phyloP scores from a whole-genome alignment of 2,113 vertebrate species.

The Lasiurus borealis region DNA sequence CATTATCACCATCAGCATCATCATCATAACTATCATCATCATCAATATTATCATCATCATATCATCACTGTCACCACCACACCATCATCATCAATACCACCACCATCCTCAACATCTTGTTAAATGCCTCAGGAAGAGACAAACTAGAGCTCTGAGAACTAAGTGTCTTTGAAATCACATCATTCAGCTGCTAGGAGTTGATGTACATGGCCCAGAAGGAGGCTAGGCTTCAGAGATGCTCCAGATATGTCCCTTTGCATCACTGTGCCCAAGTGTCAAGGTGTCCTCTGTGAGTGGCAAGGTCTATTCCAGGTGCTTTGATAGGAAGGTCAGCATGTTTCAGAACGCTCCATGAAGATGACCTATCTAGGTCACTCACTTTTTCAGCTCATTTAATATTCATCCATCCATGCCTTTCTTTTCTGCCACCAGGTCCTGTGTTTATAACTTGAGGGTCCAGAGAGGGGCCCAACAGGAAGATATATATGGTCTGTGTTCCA shows the following conservation, averaged over 20 bases:
- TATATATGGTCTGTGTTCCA: fast-evolving
- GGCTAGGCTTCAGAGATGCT: fast-evolving
- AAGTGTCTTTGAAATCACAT: too few species aligned
- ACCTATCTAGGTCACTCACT: not conserved
- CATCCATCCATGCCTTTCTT: not conserved
- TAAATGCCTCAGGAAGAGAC: not conserved
- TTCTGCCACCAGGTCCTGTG: not conserved
- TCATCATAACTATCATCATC: fast-evolving
- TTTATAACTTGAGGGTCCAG: not conserved
- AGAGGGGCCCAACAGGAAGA: too few species aligned
- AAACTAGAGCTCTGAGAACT: not conserved
- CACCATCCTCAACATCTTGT: not conserved
- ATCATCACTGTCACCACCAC: fast-evolving
- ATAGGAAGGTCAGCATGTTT: not conserved
- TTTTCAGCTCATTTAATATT: not conserved
- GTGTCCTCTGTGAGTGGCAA: fast-evolving
- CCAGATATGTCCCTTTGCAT: fast-evolving
- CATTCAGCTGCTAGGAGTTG: not conserved
- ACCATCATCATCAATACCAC: not conserved
- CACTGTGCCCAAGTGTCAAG: not conserved
- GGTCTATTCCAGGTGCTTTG: not conserved
- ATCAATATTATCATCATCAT: fast-evolving
- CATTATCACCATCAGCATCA: fast-evolving
- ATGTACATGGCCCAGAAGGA: fast-evolving
- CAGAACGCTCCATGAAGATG: fast-evolving